Evolutionary conservation across 1,140 invertebrate genomes (phyloP), one percentile per base, ranked within the genome.

Genomic region (Euborellia annulipes): DNA sequence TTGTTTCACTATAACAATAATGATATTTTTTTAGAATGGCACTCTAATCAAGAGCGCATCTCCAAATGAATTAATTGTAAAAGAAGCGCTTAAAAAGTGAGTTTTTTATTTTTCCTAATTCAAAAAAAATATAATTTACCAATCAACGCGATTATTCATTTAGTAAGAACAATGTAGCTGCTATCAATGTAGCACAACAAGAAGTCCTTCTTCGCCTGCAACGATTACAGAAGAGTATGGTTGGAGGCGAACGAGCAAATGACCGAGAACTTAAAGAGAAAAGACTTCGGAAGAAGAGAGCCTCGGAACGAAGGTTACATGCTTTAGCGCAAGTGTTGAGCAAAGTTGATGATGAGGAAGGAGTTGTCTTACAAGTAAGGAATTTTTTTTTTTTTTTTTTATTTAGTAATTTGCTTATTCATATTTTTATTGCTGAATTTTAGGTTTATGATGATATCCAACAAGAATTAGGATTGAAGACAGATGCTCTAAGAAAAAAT

Each of bases 201-300:
- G 47, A 48, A 44, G 47, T 48, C 1, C 41, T 48, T 8, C 23
- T 48, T 14, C 78, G 77, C 52, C 63, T 85, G 30, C 68, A 82
- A 57, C 69, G 73, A 42, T 65, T 89, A 14, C 75, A 88, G 55
- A 69, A 75, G 34, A 70, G 76, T 50, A 73, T 89, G 68, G 80
- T 86, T 46, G 85, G 85, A 20, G 85, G 85, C 2, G 85, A 90
- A 56, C 70, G 76, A 51, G 75, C 71, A 2, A 63, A 82, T 55
- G 84, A 88, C 60, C 63, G 73, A 44, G 74, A 76, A 53, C 64
- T 82, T 27, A 78, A 77, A 34, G 80, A 87, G 58, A 71, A 72
- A 51, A 60, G 81, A 47, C 65, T 71, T 43, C 71, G 71, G 45
- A 78, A 79, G 49, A 80, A 80, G 59, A 63, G 69, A 46, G 72